These are phyloP conservation scores for Mastomys natalensis DNA, from an alignment of 2,113 vertebrate species.

Conservation along the genomic window DNA sequence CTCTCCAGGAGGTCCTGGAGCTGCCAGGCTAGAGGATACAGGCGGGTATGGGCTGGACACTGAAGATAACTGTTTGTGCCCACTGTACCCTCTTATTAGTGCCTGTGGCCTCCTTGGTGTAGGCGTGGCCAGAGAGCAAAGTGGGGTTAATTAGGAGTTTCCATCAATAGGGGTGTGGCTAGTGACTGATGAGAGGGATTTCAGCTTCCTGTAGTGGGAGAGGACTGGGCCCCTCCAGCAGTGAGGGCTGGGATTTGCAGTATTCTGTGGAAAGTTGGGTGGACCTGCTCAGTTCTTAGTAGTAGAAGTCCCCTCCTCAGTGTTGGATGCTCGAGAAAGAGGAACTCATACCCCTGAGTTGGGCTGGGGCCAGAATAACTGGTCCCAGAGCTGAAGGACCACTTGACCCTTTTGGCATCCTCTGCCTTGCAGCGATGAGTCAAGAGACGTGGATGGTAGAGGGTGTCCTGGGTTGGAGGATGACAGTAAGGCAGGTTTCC, in stretches of 20 bases:
- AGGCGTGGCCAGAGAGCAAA: neutral
- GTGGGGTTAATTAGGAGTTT: conserved; percentile 41
- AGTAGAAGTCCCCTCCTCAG: neutral
- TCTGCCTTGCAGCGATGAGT: neutral
- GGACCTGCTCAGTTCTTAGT: neutral
- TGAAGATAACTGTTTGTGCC: neutral
- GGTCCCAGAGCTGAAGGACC: neutral
- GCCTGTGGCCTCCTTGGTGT: neutral
- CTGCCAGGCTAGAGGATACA: neutral
- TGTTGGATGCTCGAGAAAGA: neutral
- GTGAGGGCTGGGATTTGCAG: neutral
- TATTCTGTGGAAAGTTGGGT: neutral
- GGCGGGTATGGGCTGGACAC: neutral
- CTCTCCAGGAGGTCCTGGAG: neutral
- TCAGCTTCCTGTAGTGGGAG: neutral
- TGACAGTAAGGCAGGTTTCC: neutral
- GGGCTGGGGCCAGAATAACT: neutral
- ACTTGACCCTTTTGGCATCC: neutral
- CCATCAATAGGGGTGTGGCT: neutral
- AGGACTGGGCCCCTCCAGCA: neutral
- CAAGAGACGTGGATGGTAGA: no score
- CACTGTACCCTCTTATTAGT: conserved; percentile 23
- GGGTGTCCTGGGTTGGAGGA: neutral
- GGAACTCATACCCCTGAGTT: neutral
- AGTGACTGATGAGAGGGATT: neutral